Percentiles rank a stretch among this genome's conserved stretches.
Evolutionary conservation across 2,888 invertebrate species (phyloP).

Genomic region (Mycalesis mineus): DNA sequence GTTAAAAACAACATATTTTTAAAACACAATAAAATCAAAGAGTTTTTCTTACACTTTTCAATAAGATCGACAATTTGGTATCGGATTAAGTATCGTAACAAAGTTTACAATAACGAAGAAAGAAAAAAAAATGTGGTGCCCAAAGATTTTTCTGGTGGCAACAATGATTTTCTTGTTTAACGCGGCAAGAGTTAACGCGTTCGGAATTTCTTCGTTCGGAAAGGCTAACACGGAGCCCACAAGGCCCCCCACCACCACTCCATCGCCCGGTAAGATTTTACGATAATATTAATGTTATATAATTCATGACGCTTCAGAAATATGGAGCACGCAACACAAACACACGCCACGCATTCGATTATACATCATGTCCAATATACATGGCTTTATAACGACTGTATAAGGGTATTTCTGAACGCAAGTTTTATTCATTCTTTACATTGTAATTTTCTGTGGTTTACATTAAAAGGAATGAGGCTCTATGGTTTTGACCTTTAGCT

Average conservation of each 20-base stretch:
- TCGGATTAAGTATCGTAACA: too few species aligned
- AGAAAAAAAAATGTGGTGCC: slow-evolving; percentile 22
- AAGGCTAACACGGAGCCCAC: slow-evolving; percentile 67
- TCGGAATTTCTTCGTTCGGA: slow-evolving; percentile 67
- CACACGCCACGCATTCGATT: slow-evolving; percentile 8
- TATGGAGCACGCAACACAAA: slow-evolving; percentile 10
- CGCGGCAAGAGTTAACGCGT: slow-evolving; percentile 40
- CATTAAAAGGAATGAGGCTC: neutral
- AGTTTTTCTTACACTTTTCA: too few species aligned
- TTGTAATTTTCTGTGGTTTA: neutral
- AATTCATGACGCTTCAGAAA: slow-evolving; percentile 19
- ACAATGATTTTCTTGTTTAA: slow-evolving; percentile 41
- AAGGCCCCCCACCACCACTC: slow-evolving; percentile 56
- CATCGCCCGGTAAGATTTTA: slow-evolving; percentile 61
- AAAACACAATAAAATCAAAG: too few species aligned
- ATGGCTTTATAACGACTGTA: neutral
- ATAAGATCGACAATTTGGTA: too few species aligned
- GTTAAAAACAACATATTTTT: too few species aligned
- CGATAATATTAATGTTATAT: slow-evolving; percentile 37
- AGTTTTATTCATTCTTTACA: neutral
- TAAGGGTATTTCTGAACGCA: neutral
- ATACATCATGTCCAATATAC: slow-evolving; percentile 11
- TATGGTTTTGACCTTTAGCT: neutral
- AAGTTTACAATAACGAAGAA: neutral
- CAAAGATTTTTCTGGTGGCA: slow-evolving; percentile 25